Base-by-base conservation (phyloP, 1,140 invertebrate species). In the Tetramorium alpestre region DNA sequence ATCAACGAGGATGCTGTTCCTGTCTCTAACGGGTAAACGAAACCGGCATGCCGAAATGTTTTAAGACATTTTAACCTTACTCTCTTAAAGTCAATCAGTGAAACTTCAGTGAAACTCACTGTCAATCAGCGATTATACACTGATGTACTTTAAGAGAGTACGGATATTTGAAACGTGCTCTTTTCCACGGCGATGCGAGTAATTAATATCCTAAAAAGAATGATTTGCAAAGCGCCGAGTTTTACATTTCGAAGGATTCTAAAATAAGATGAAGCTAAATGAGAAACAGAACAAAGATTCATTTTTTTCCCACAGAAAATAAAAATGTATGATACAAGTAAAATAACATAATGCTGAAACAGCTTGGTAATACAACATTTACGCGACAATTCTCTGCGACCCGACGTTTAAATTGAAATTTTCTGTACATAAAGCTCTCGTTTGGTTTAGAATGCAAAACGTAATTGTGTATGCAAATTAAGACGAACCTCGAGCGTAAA, bases 391-490 rank as follows among this genome's bases (percentile, higher is more conserved):
- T 82, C 11, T 6, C 25, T 33, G 6, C n/a, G 8, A 54, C 18
- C 18, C 25, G 16, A 72, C 69, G 33, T 41, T 49, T 33, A 70
- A 70, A 70, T 81, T 72, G 22, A 84, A 60, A 60, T 84, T 75
- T 60, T 62, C 69, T 49, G 41, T 3, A 62, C 18, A 47, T 44
- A 75, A 56, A 72, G 22, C 16, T 72, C 47, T 18, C 3, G 3
- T 56, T 82, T 49, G 54, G 13, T 58, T 56, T 41, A 58, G 18
- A 70, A 28, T 73, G 54, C 22, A 72, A 38, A 33, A 16, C 5
- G 5, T 84, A 60, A 75, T 84, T 75, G 41, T 51, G 54, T 60
- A 80, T 86, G 82, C 51, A 89, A 89, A 89, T 81, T 76, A 81
- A 86, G 6, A 41, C 38, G n/a, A 58, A 60, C 47, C 38, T 16